A percentile compares a stretch with the other conserved stretches of the same genome.
Conservation (phyloP, 1,140 invertebrate genomes). For the Drosophila miranda region DNA sequence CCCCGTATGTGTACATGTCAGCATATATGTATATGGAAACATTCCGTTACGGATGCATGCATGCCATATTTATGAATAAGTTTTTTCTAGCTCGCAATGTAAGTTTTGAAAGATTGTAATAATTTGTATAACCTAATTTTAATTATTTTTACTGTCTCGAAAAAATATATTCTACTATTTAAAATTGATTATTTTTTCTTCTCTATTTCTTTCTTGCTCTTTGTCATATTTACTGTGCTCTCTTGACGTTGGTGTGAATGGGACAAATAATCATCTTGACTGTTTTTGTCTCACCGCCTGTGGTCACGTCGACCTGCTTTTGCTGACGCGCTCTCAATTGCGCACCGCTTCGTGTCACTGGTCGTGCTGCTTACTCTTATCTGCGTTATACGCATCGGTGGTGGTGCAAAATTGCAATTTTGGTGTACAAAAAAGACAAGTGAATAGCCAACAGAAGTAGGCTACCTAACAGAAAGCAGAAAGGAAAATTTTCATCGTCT, state of each 20-base stretch:
- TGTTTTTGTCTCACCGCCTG: constrained; percentile 46
- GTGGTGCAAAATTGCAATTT: constrained; percentile 82
- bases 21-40: constrained; percentile 22
- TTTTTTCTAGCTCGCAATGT: neutral
- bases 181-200: constrained; percentile 76
- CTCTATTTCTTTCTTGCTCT: constrained; percentile 64
- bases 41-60: constrained; percentile 17
- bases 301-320: constrained; percentile 54
- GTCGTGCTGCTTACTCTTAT: constrained; percentile 63
- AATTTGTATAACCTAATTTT: neutral
- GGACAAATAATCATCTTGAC: constrained; percentile 53
- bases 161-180: constrained; percentile 61
- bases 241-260: constrained; percentile 58
- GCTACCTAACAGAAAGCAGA: constrained; percentile 33
- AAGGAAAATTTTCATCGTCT: constrained; percentile 42
- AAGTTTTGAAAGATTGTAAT: neutral
- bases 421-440: constrained; percentile 81
- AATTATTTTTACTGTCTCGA: constrained; percentile 32
- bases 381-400: constrained; percentile 42
- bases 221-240: constrained; percentile 40
- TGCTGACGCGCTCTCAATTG: constrained; percentile 45
- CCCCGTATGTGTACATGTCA: constrained; percentile 22
- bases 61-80: neutral
- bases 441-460: constrained; percentile 47
- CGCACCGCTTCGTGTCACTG: constrained; percentile 45